Evolutionary conservation across 2,113 vertebrate genomes (phyloP).

Genomic region (Thunnus maccoyii): DNA sequence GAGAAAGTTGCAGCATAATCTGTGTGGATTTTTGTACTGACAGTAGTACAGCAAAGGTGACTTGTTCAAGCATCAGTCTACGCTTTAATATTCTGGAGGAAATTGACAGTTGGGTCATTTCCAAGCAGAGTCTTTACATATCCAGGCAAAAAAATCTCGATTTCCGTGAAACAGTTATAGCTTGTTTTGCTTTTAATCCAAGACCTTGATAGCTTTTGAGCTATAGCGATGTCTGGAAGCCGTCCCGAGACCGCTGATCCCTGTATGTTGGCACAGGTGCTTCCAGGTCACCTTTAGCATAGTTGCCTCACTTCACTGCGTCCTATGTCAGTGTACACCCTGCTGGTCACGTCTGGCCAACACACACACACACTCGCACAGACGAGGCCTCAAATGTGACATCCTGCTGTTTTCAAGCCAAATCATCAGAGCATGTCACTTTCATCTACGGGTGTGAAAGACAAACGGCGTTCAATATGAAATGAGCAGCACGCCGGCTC

Average conservation of each 20-base stretch:
- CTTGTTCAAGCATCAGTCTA: not conserved
- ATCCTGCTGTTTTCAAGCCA: not conserved
- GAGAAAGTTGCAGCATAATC: no score
- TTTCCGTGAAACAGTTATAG: constrained; percentile 1
- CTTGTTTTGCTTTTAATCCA: constrained; percentile 41
- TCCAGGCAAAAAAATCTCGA: constrained; percentile 6
- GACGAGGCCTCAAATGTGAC: not conserved
- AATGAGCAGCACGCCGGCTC: constrained; percentile 8
- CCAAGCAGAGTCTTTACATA: constrained; percentile 5
- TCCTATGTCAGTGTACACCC: not conserved
- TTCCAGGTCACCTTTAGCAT: constrained; percentile 58
- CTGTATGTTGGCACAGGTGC: constrained; percentile 55
- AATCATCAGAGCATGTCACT: not conserved
- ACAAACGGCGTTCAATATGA: not conserved
- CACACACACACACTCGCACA: not conserved
- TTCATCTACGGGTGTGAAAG: not conserved
- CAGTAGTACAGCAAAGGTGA: no score
- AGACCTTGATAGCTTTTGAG: constrained; percentile 42
- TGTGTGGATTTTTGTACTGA: no score
- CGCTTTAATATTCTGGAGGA: not conserved
- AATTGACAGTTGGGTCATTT: constrained; percentile 5
- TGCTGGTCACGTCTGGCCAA: constrained; percentile 9
- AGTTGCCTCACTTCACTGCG: constrained; percentile 7
- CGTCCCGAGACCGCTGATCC: constrained; percentile 41
- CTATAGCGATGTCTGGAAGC: constrained; percentile 20